These are phyloP conservation scores for Globodera rostochiensis DNA, from an alignment of 1,140 invertebrate genomes.

Conservation along the genomic window DNA sequence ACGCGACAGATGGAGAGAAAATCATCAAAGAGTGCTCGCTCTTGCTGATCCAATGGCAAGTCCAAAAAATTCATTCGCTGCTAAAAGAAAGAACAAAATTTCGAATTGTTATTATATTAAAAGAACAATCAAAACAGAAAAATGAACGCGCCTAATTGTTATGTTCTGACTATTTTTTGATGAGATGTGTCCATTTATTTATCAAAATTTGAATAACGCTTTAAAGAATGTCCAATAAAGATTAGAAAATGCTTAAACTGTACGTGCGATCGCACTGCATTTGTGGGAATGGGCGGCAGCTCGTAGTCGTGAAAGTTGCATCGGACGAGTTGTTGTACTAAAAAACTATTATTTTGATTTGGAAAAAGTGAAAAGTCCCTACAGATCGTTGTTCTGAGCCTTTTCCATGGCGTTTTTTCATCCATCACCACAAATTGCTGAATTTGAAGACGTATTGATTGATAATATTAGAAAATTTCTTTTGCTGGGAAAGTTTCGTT, in stretches of 20 bases:
- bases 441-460: no score
- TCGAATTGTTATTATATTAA: no score
- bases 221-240: neutral
- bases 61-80: constrained; percentile 19
- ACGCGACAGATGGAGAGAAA: constrained; percentile 34
- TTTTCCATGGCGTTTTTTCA: neutral
- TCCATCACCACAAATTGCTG: neutral
- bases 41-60: constrained; percentile 5
- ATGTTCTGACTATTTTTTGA: neutral
- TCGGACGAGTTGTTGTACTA: constrained; percentile 25
- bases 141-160: neutral
- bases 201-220: neutral
- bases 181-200: neutral
- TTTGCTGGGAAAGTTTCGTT: no score
- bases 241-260: neutral
- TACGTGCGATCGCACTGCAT: constrained; percentile 23
- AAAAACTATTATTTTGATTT: constrained; percentile 21
- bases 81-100: constrained; percentile 7
- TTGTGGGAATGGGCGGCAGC: constrained; percentile 20
- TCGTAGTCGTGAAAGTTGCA: constrained; percentile 36
- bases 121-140: no score
- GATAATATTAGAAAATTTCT: no score
- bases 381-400: neutral
- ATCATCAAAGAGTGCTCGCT: constrained; percentile 27
- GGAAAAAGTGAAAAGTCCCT: neutral